These are phyloP conservation scores for Meandrusa payeni DNA, from an alignment of 2,888 invertebrate species.

Conservation along the genomic window DNA sequence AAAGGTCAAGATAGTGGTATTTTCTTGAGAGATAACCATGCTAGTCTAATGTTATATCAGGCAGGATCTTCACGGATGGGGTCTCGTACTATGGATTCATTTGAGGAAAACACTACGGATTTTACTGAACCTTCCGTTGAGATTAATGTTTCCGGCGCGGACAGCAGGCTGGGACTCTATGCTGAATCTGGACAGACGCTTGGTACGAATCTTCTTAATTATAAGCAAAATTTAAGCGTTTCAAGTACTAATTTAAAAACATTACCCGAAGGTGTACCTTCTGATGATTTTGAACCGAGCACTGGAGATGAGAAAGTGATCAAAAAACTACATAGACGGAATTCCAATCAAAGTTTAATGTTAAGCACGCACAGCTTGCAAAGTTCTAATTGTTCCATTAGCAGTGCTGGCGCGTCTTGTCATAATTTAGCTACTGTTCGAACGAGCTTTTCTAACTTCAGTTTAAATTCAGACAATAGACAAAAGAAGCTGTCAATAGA, in stretches of 20 bases:
- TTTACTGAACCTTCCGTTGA: constrained; percentile 56
- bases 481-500: constrained; percentile 86
- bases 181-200: constrained; percentile 54
- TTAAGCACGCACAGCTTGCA: constrained; percentile 78
- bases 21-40: constrained; percentile 71
- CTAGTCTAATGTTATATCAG: constrained; percentile 73
- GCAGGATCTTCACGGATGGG: constrained; percentile 64
- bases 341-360: constrained; percentile 82
- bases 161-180: constrained; percentile 44
- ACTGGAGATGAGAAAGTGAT: constrained; percentile 66
- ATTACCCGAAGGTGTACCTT: constrained; percentile 85
- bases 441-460: constrained; percentile 71
- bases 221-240: constrained; percentile 83
- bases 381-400: constrained; percentile 76
- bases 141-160: constrained; percentile 57
- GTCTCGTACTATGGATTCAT: constrained; percentile 70
- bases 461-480: constrained; percentile 60
- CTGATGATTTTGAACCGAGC: constrained; percentile 82
- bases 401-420: constrained; percentile 65
- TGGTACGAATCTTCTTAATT: constrained; percentile 81
- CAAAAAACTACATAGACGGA: constrained; percentile 78
- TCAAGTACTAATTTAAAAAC: constrained; percentile 87
- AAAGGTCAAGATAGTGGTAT: constrained; percentile 76
- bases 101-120: constrained; percentile 71
- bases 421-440: constrained; percentile 68